Evolutionary conservation across 2,888 invertebrate genomes (phyloP).

Genomic region (Eupeodes latifasciatus): DNA sequence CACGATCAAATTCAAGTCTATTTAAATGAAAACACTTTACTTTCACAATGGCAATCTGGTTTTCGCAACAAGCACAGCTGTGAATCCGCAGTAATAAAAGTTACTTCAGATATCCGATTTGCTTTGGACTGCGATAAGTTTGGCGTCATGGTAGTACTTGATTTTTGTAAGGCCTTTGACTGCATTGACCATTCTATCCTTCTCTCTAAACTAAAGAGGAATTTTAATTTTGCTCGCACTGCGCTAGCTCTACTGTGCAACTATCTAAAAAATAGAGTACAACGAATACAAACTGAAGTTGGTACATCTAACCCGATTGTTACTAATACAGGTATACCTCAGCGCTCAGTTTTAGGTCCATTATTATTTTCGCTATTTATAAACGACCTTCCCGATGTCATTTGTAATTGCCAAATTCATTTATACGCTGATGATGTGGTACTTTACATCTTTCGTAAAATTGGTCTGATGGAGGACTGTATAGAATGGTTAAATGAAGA

Average conservation of each 20-base stretch:
- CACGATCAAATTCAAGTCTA: conserved; percentile 8
- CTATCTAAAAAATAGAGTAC: neutral
- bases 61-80: neutral
- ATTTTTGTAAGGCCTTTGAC: conserved; percentile 10
- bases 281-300: neutral
- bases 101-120: neutral
- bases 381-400: too few species aligned
- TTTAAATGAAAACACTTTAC: conserved; percentile 3
- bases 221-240: neutral
- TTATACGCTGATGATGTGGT: too few species aligned
- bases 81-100: neutral
- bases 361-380: too few species aligned
- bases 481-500: too few species aligned
- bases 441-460: too few species aligned
- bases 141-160: neutral
- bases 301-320: neutral
- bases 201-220: conserved; percentile 2
- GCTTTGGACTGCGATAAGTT: neutral
- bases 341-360: neutral
- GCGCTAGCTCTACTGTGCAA: neutral
- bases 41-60: conserved; percentile 12
- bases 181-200: conserved; percentile 24
- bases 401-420: too few species aligned
- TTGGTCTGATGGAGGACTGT: too few species aligned
- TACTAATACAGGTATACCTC: neutral